Percentiles rank a stretch among this genome's conserved stretches.
Conservation (phyloP, 1,140 invertebrate genomes). For the Hyles euphorbiae region DNA sequence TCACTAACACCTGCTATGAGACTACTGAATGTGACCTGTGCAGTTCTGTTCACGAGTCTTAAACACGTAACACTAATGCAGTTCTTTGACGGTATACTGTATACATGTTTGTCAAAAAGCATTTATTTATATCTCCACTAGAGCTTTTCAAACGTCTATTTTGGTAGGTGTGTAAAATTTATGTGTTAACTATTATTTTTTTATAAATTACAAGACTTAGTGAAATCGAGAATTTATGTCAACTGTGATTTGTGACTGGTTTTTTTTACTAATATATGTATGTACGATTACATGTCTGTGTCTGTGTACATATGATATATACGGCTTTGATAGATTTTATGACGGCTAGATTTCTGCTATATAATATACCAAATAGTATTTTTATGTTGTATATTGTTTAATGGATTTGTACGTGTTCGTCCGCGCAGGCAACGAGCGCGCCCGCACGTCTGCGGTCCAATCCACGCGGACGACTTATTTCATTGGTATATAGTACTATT, state of each 20-base stretch:
- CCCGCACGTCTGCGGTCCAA: neutral
- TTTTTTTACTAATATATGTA: slow-evolving; percentile 70
- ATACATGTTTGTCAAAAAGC: slow-evolving; percentile 38
- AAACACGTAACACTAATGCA: neutral
- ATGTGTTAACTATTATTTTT: slow-evolving; percentile 60
- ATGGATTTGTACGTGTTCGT: slow-evolving; percentile 56
- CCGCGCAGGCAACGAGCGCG: slow-evolving; percentile 22
- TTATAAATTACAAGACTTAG: slow-evolving; percentile 70
- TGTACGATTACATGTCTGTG: slow-evolving; percentile 64
- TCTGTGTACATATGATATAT: slow-evolving; percentile 52
- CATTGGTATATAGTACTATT: slow-evolving; percentile 66
- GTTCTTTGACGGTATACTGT: slow-evolving; percentile 2
- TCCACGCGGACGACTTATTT: slow-evolving; percentile 33
- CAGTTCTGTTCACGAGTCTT: slow-evolving; percentile 1
- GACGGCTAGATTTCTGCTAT: slow-evolving; percentile 70
- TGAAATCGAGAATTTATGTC: slow-evolving; percentile 73
- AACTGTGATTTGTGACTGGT: slow-evolving; percentile 74
- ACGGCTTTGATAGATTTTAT: slow-evolving; percentile 68
- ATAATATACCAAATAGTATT: slow-evolving; percentile 74
- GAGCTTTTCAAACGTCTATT: slow-evolving; percentile 43
- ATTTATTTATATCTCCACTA: slow-evolving; percentile 53
- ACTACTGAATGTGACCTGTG: neutral
- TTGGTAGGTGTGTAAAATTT: slow-evolving; percentile 47
- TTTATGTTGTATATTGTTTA: slow-evolving; percentile 71
- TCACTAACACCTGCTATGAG: slow-evolving; percentile 11